A percentile compares a stretch with the other conserved stretches of the same genome.
Evolutionary conservation across 2,113 vertebrate genomes (phyloP).

Genomic region (Lepus americanus): DNA sequence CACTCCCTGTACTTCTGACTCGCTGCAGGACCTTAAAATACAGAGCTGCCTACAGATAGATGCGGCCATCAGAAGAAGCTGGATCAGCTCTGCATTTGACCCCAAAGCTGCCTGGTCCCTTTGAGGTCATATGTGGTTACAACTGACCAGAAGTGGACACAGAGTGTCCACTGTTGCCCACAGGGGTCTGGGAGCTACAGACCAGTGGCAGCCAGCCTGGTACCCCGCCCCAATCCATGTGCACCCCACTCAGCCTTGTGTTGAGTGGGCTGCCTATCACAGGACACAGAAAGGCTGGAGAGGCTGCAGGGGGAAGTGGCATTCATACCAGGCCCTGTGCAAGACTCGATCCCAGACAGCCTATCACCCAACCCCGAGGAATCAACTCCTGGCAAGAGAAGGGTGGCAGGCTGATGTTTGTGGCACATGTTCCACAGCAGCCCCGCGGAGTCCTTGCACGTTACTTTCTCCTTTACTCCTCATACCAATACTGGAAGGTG

Average conservation of each 20-base stretch:
- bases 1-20: constrained; percentile 8
- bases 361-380: not conserved
- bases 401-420: no score
- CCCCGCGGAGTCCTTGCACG: not conserved
- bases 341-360: not conserved
- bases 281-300: not conserved
- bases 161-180: not conserved
- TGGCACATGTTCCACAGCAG: not conserved
- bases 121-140: not conserved
- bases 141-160: not conserved
- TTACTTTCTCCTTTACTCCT: not conserved
- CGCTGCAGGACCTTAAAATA: not conserved
- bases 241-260: not conserved
- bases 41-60: not conserved
- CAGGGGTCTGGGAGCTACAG: not conserved
- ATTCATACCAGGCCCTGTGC: not conserved
- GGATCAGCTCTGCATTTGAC: not conserved
- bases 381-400: not conserved
- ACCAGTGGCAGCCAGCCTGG: not conserved
- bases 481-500: not conserved
- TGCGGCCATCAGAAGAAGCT: not conserved
- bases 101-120: not conserved
- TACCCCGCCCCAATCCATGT: not conserved
- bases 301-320: not conserved
- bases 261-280: not conserved